Evolutionary conservation across 2,797 vertebrate genomes (phyloP), one percentile per base, ranked within the genome.

Genomic region (Taenioides sp.): DNA sequence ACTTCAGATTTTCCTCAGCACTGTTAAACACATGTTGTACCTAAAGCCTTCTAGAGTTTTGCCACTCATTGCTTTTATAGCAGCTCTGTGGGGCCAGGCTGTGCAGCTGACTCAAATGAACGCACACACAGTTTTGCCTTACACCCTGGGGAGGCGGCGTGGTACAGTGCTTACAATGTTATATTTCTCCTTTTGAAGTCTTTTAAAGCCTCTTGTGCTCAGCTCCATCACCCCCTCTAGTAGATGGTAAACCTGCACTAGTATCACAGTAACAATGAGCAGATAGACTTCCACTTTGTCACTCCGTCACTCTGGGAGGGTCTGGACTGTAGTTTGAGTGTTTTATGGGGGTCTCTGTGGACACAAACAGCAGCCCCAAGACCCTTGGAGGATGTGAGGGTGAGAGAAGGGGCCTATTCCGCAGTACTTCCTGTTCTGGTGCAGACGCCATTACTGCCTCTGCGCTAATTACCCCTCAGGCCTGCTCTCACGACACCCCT

Each of bases 311-410:
- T 90, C 81, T 66, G 55, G 37, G 74, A 37, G 69, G 65, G 12
- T 28, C 74, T 47, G 79, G 79, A 76, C 77, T 64, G 78, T 84
- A 71, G 80, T 20, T 31, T 14, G 43, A 47, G 43, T 59, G 63
- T 87, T 92, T 93, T 92, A 92, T 80, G 87, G 80, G 81, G 28
- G 77, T 90, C 83, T 89, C 84, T 89, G 87, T 85, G 89, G 87
- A 90, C 86, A 74, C 80, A 77, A 73, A 80, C 55, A 69, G 78
- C 77, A 86, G 86, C 78, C 76, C 43, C 6, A 63, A 58, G 73
- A 59, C n/a, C 62, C 80, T 66, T 69, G 55, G 72, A 91, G 87
- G 88, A 90, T 76, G 69, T 67, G 76, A 81, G 81, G 85, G 84
- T 79, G 85, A 82, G 84, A 86, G 84, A 86, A 80, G 77, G 73